These are phyloP conservation scores for human DNA, from an alignment of 2,113 vertebrate genomes.

Conservation along the genomic window GRCh38 chr12:61869001-61869500, in stretches of 20 bases:
- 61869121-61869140: background rate
- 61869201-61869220: background rate
- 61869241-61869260: background rate
- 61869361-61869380: background rate
- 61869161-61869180: background rate
- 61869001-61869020: background rate
- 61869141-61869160: background rate
- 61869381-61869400: background rate
- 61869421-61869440: background rate
- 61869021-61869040: background rate
- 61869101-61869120: background rate
- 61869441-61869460: background rate
- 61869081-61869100: background rate
- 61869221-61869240: background rate
- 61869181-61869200: background rate
- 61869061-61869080: background rate
- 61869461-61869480: background rate
- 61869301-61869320: background rate
- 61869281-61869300: background rate
- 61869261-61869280: background rate
- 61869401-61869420: background rate
- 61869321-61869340: background rate
- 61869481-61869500: background rate
- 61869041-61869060: background rate
- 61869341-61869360: background rate